These are phyloP conservation scores for Phalacrocorax aristotelis DNA, from an alignment of 2,113 vertebrate genomes.

Conservation along the genomic window DNA sequence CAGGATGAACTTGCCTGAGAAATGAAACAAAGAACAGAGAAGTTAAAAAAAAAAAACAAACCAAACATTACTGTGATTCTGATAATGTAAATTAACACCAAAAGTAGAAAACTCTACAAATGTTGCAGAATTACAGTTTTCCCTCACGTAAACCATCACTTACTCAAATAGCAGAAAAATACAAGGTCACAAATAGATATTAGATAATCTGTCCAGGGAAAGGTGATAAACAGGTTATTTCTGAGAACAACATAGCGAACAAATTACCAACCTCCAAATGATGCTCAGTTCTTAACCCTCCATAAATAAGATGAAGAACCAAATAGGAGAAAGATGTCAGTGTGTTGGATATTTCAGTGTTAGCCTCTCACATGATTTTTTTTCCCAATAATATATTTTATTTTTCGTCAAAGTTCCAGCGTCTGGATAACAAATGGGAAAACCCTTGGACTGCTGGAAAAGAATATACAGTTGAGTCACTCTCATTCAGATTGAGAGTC, in stretches of 20 bases:
- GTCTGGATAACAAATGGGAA: neutral
- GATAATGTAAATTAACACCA: neutral
- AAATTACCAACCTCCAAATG: neutral
- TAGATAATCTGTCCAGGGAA: neutral
- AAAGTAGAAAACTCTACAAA: neutral
- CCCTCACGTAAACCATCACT: neutral
- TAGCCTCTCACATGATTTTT: neutral
- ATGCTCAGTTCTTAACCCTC: neutral
- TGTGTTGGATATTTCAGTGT: neutral
- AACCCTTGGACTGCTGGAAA: neutral
- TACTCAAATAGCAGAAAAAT: neutral
- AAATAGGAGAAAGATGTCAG: neutral
- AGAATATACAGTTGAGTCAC: neutral
- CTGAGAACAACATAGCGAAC: neutral
- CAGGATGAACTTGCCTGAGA: neutral
- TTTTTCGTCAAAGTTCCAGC: neutral
- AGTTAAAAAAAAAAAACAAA: neutral
- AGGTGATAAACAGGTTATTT: neutral
- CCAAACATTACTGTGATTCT: neutral
- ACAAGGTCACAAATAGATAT: neutral
- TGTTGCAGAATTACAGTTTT: neutral
- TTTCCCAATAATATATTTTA: neutral
- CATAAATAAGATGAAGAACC: neutral
- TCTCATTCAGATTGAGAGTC: neutral
- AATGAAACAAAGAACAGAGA: neutral